Evolutionary conservation across 2,797 vertebrate genomes (phyloP).

Genomic region (Eupleurogrammus muticus): DNA sequence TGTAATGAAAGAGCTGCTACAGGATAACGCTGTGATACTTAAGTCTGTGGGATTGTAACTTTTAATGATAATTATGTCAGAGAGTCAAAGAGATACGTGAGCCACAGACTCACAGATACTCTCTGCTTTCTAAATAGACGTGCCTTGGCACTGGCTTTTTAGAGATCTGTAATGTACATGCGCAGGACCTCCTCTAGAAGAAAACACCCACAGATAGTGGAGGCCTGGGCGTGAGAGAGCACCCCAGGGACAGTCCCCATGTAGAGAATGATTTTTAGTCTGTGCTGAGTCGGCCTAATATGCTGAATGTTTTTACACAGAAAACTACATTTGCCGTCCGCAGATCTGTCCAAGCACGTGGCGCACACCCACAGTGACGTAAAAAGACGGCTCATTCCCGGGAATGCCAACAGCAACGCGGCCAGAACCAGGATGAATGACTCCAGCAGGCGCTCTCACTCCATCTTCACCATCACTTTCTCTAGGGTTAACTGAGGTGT

Average conservation of each 20-base stretch:
- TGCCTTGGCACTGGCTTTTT: constrained; percentile 85
- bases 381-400: constrained; percentile 90
- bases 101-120: too few relatives aligned
- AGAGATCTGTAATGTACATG: constrained; percentile 96
- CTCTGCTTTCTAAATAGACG: too few relatives aligned
- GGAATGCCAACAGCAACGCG: constrained; percentile 90
- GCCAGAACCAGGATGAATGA: constrained; percentile 94
- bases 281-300: background rate
- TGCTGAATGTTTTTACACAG: constrained; percentile 2
- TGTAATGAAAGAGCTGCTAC: too few relatives aligned
- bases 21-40: too few relatives aligned
- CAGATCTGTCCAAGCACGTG: constrained; percentile 93
- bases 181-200: constrained; percentile 91
- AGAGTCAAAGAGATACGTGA: too few relatives aligned
- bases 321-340: constrained; percentile 13
- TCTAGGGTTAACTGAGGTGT: constrained; percentile 86
- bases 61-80: too few relatives aligned
- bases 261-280: constrained; percentile 88
- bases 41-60: too few relatives aligned
- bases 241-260: constrained; percentile 93
- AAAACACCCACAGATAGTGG: constrained; percentile 87
- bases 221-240: constrained; percentile 91
- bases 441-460: constrained; percentile 92
- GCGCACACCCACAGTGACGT: constrained; percentile 91
- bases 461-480: constrained; percentile 95